phyloP scores from a whole-genome alignment of 2,113 vertebrate species.

The Phyllostomus hastatus region DNA sequence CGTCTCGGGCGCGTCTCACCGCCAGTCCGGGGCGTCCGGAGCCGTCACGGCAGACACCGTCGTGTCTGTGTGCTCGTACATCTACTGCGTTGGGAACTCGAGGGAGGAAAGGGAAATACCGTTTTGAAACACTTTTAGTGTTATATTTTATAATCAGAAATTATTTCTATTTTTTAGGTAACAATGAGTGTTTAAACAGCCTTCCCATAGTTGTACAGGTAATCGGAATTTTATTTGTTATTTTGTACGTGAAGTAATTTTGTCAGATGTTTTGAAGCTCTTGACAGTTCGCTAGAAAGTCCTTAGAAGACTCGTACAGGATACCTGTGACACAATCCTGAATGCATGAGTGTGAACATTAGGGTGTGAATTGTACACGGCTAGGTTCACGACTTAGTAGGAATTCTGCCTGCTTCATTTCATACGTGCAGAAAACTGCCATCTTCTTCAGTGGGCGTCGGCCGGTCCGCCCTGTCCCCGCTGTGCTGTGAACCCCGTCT shows the following conservation, averaged over 20 bases:
- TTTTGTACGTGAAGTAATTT: conserved; percentile 13
- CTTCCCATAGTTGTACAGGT: not conserved
- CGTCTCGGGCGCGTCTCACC: not conserved
- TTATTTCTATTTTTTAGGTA: not conserved
- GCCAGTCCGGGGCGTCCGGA: not conserved
- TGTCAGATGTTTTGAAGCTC: not conserved
- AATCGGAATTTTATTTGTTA: conserved; percentile 22
- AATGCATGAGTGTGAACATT: not conserved
- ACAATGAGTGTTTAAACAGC: not conserved
- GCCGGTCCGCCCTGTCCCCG: not conserved
- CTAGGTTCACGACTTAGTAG: not conserved
- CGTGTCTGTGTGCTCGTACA: not conserved
- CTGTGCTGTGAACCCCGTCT: not conserved
- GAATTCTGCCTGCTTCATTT: not conserved
- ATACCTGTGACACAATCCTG: not conserved
- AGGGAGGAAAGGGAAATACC: not conserved
- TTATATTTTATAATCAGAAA: conserved; percentile 27
- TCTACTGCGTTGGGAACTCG: not conserved
- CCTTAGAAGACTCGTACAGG: not conserved
- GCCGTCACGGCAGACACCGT: not conserved
- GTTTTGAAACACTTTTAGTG: conserved; percentile 32
- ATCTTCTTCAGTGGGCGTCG: not conserved
- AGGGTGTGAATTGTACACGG: not conserved
- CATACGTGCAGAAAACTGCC: not conserved
- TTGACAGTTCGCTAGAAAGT: not conserved